These are phyloP conservation scores for Akabosia matsudoensis DNA, from an alignment of 1,140 invertebrate species.

Conservation along the genomic window DNA sequence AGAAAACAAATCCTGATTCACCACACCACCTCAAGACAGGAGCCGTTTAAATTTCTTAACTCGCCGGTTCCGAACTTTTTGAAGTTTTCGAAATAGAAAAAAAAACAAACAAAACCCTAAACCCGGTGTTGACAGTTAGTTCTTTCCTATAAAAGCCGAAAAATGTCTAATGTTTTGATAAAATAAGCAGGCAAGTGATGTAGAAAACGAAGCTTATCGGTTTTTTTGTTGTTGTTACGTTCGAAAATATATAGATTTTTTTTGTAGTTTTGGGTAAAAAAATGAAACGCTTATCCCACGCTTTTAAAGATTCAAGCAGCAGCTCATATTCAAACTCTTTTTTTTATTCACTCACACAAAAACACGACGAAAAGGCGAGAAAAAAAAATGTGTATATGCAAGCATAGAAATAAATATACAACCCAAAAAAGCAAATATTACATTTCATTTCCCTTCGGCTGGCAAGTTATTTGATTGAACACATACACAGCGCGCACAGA, in stretches of 20 bases:
- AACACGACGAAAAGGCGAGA: not conserved
- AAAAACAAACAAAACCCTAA: too few species aligned
- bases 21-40: not conserved
- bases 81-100: too few species aligned
- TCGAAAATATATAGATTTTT: too few species aligned
- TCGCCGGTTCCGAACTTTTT: too few species aligned
- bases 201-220: not conserved
- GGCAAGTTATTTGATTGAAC: not conserved
- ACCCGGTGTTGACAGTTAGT: too few species aligned
- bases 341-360: not conserved
- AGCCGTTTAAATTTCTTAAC: too few species aligned
- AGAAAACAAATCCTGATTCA: not conserved
- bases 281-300: slow-evolving; percentile 6
- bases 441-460: slow-evolving; percentile 13
- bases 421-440: not conserved
- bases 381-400: not conserved
- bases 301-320: not conserved
- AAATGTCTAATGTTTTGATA: too few species aligned
- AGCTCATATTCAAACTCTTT: not conserved
- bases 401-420: not conserved
- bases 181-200: too few species aligned
- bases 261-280: not conserved
- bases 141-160: too few species aligned
- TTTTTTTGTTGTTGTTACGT: too few species aligned
- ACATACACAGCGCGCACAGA: not conserved